Evolutionary conservation across 2,888 invertebrate genomes (phyloP), one percentile per base, ranked within the genome.

Genomic region (Drosophila rubida): DNA sequence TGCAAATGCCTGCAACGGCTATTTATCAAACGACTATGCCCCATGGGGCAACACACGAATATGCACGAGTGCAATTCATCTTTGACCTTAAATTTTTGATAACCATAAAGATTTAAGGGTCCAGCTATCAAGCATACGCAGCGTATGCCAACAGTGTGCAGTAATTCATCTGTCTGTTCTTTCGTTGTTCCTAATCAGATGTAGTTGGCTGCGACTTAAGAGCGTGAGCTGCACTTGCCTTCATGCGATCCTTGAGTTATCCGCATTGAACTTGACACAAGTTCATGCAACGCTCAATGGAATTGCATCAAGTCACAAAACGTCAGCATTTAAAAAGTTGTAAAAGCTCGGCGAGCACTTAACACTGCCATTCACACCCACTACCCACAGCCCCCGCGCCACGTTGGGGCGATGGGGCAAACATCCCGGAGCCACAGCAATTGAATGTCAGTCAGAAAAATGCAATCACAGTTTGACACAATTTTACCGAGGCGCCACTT

Each of bases 381-480:
- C 32, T 5, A 4, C 30, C 32, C 30, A 4, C 5, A 41, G 44
- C 66, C 27, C 44, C 32, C 63, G 59, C n/a, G n/a, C n/a, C n/a
- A n/a, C n/a, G n/a, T n/a, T n/a, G n/a, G n/a, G n/a, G n/a, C n/a
- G n/a, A n/a, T n/a, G n/a, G n/a, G 69, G 39, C 85, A 78, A 82
- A 69, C 71, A 77, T 42, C 23, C 11, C 49, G 35, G 44, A 69
- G 63, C 78, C 69, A 70, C 67, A 78, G 84, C 84, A 84, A 83
- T 83, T 87, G 82, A 84, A 83, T 84, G 87, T 73, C 82, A 83
- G 81, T 87, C 87, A 84, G 71, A 83, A 83, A 82, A 83, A 83
- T 84, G 87, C 87, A 87, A 84, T 84, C 84, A 84, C 82, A 82
- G 84, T 87, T 84, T 87, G 84, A 84, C 84, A 84, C 84, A 87